These are phyloP conservation scores for Sebastes hubbsi DNA, from an alignment of 2,797 vertebrate genomes.

Conservation along the genomic window DNA sequence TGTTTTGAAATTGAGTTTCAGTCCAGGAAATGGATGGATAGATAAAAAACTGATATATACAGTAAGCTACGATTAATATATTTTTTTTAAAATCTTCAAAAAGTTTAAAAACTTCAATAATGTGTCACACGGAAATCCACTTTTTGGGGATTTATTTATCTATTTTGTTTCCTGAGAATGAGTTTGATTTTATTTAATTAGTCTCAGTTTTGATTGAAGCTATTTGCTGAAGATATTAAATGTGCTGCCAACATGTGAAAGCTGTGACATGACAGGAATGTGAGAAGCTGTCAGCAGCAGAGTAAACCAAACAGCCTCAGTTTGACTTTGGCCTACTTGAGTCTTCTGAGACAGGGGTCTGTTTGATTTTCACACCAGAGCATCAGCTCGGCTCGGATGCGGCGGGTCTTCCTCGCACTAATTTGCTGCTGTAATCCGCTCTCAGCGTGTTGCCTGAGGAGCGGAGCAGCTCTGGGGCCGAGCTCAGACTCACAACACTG, in stretches of 20 bases:
- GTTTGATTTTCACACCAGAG: constrained; percentile 70
- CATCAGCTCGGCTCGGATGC: constrained; percentile 26
- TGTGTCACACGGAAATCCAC: neutral
- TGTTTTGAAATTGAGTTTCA: neutral
- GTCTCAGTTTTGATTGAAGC: neutral
- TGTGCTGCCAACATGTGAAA: neutral
- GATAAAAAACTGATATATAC: neutral
- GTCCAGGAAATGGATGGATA: neutral
- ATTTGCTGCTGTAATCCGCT: constrained; percentile 67
- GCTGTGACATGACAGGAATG: constrained; percentile 5
- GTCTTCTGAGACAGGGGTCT: constrained; percentile 38
- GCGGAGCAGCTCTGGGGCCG: constrained; percentile 27
- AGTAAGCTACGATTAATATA: neutral
- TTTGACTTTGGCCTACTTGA: constrained; percentile 36
- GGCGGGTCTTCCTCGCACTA: constrained; percentile 40
- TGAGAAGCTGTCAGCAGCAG: constrained; percentile 16
- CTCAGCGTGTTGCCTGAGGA: constrained; percentile 50
- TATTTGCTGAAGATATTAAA: neutral
- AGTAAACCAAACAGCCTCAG: constrained; percentile 12
- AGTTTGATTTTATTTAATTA: neutral
- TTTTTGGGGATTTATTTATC: neutral
- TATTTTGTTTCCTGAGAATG: no score
- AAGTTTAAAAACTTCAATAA: neutral
- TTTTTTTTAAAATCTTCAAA: neutral
- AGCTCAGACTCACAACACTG: constrained; percentile 32